Base-by-base conservation (phyloP, 1,140 invertebrate species). In the Streblospio benedicti region DNA sequence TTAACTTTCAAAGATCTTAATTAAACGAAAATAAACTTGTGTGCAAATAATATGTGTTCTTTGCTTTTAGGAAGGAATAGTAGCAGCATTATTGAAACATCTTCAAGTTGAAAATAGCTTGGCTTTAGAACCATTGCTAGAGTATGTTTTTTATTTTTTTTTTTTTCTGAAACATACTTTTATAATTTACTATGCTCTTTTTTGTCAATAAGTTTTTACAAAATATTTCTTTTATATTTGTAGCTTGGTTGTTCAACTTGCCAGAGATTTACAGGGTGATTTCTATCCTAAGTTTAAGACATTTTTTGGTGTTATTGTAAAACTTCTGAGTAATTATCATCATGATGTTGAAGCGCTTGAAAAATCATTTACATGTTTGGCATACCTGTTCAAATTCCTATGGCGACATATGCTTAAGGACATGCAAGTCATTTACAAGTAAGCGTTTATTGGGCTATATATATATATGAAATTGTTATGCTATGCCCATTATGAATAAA, bases 361-460 rank as follows among this genome's bases (percentile, higher is more conserved):
- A 75, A 86, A 86, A 82, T 83, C 85, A 0, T 87, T 95, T 49
- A 84, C 86, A 12, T 85, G 87, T 68, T 73, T 95, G 30, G 90
- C 92, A 0, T 90, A 91, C 76, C 69, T 95, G 18, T 94, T 93
- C 71, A 94, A 94, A 81, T 86, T 86, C 57, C 76, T 94, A 14
- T 90, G 89, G 83, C 81, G 87, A 18, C 87, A 76, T 70, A 79
- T 95, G 50, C 83, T 92, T 2, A 87, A 85, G 70, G 86, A 94
- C 73, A 83, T 93, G 44, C 79, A 84, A 38, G 80, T 81, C 30
- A 83, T 92, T 0, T 85, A 91, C 60, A 61, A 63, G 74, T 77
- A 70, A 62, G n/a, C n/a, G 62, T 51, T 68, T 47, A 57, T 62
- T 54, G 6, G 23, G n/a, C 31, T 60, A 35, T 4, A 43, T 35